These are phyloP conservation scores for Oxystoma pomonae DNA, from an alignment of 2,888 invertebrate species.

Conservation along the genomic window DNA sequence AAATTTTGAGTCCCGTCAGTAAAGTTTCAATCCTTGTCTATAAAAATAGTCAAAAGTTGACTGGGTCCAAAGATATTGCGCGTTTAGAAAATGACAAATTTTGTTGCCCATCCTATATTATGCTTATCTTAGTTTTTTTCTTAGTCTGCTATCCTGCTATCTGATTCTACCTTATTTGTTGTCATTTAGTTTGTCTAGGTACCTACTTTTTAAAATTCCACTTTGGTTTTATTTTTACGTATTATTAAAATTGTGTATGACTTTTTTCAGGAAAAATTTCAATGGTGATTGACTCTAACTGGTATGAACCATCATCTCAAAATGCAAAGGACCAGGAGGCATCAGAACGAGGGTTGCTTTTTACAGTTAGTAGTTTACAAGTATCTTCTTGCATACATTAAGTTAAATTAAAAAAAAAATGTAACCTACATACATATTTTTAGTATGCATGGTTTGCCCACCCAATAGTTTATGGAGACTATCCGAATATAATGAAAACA, in stretches of 20 bases:
- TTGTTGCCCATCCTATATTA: no score
- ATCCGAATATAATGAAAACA: constrained; percentile 19
- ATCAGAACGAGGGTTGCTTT: constrained; percentile 16
- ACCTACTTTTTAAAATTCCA: no score
- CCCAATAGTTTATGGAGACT: constrained; percentile 19
- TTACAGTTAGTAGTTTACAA: constrained; percentile 15
- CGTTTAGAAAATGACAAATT: no score
- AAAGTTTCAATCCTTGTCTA: no score
- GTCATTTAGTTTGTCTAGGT: neutral
- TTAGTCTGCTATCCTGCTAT: no score
- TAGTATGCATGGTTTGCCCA: constrained; percentile 23
- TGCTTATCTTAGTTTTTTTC: no score
- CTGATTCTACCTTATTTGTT: no score
- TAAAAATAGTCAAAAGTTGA: no score
- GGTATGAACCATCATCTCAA: constrained; percentile 21
- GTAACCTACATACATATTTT: neutral
- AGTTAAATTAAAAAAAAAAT: neutral
- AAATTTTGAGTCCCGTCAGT: no score
- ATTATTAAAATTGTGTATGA: no score
- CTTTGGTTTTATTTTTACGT: no score
- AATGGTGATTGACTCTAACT: constrained; percentile 21
- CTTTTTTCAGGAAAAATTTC: constrained; percentile 2
- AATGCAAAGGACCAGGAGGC: constrained; percentile 19
- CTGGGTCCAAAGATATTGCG: no score
- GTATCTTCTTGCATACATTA: neutral